phyloP scores from a whole-genome alignment of 1,140 invertebrate species.

The Drosophila micromelanica region DNA sequence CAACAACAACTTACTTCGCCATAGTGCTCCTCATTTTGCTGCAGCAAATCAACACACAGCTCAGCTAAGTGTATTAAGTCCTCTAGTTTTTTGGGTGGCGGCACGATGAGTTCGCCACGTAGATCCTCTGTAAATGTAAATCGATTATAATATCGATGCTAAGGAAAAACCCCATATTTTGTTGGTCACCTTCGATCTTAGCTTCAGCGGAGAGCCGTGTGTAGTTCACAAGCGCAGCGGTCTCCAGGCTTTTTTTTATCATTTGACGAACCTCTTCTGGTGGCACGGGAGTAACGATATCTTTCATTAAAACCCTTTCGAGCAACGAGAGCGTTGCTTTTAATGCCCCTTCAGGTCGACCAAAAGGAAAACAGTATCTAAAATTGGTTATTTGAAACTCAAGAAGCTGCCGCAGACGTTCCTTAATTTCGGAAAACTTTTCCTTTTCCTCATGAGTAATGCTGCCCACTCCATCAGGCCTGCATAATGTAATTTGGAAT shows the following conservation, averaged over 20 bases:
- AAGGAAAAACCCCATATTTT: too few species aligned
- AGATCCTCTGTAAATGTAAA: slow-evolving; percentile 88
- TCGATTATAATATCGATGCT: too few species aligned
- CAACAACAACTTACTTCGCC: slow-evolving; percentile 93
- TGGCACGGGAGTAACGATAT: slow-evolving; percentile 98
- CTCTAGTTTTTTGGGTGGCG: slow-evolving; percentile 95
- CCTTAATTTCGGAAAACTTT: slow-evolving; percentile 98
- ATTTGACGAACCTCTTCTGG: slow-evolving; percentile 97
- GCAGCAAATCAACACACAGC: slow-evolving; percentile 98
- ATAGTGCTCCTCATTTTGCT: slow-evolving; percentile 99
- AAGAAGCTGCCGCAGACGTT: slow-evolving; percentile 94
- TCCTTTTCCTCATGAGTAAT: slow-evolving; percentile 99
- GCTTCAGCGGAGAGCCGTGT: slow-evolving; percentile 97
- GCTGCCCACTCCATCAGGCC: slow-evolving; percentile 98
- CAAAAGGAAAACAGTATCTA: slow-evolving; percentile 99
- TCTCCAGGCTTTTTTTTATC: slow-evolving; percentile 98
- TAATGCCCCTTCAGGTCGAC: slow-evolving; percentile 97
- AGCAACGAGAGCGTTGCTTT: slow-evolving; percentile 98
- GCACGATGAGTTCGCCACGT: slow-evolving; percentile 91
- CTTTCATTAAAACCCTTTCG: slow-evolving; percentile 99
- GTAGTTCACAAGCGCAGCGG: slow-evolving; percentile 99
- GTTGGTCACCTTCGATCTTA: slow-evolving; percentile 95
- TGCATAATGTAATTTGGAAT: slow-evolving; percentile 80
- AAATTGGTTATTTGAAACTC: slow-evolving; percentile 99
- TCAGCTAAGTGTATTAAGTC: slow-evolving; percentile 98